Percentiles rank a stretch among this genome's conserved stretches.
These are phyloP conservation scores for Oceanodroma leucorhoa DNA, from an alignment of 2,797 vertebrate species.

Conservation along the genomic window DNA sequence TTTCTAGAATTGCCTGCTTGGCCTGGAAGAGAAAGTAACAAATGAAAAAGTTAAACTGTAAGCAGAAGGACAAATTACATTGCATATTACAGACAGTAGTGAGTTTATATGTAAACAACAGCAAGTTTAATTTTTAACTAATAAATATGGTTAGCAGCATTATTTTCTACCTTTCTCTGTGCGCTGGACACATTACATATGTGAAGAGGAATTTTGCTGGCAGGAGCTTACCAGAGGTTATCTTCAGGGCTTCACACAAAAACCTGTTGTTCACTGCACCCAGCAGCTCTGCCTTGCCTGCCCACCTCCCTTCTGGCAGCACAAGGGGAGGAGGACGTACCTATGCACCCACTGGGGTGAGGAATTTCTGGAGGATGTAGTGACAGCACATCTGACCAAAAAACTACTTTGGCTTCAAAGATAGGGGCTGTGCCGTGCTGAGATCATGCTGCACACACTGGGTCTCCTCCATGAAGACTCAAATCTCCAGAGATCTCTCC, in stretches of 20 bases:
- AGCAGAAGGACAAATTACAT: not conserved
- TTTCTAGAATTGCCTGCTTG: conserved; percentile 97
- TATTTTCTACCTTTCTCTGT: not conserved
- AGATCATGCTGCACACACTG: not conserved
- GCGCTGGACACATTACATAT: accelerated
- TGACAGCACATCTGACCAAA: not conserved
- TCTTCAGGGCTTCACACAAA: not conserved
- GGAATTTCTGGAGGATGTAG: not conserved
- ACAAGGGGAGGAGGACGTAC: accelerated
- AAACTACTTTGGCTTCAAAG: not conserved
- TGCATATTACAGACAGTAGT: not conserved
- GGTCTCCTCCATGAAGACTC: not conserved
- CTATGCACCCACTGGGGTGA: not conserved
- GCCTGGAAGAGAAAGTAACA: conserved; percentile 79
- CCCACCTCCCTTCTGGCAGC: not conserved
- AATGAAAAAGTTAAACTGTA: not conserved
- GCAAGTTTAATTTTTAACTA: not conserved
- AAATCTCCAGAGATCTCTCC: not conserved
- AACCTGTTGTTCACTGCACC: not conserved
- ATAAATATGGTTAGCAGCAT: not conserved
- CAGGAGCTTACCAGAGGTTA: not conserved
- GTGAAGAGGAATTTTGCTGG: not conserved
- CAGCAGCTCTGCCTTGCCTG: accelerated
- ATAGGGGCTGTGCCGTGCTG: not conserved
- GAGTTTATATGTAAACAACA: not conserved